Base-by-base conservation (phyloP, 2,113 vertebrate species). In the Alligator mississippiensis region DNA sequence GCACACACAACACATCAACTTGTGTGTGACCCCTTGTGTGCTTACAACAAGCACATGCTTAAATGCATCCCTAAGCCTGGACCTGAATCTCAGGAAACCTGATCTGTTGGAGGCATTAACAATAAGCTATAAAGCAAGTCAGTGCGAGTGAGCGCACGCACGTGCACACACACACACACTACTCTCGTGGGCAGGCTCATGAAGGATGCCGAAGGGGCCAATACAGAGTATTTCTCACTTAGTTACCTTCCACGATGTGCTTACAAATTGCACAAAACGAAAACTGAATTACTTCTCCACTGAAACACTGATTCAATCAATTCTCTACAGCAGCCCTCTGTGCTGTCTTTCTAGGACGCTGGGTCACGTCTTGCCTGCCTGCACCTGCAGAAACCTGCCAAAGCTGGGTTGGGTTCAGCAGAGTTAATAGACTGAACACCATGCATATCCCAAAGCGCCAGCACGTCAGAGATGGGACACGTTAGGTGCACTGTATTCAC, bases 71-170 rank as follows among this genome's bases (percentile, higher is more conserved):
- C 83, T 89, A 90, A 85, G 19, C 25, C 47, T 85, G 38, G 21
- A 21, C 2, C 68, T 11, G 84, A 94, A 92, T 47, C 93, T 90
- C 90, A 75, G 80, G 47, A 47, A 78, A 68, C 68, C 72, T 64
- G 4, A 3, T 89, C 82, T 94, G 82, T 90, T 94, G 92, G 80
- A 92, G 15, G 81, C 77, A 87, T 8, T 59, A 82, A 47, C 27
- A n/a, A 81, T 70, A 77, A 64, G 68, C 47, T 85, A 83, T 55
- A 82, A 76, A 88, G n/a, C 85, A 82, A 85, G 61, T 68, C 80
- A 78, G 77, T 15, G 47, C 9, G 47, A 47, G 47, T 47, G 47
- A 38, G 38, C 54, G 47, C 75, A 60, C 70, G 30, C 84, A 6
- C 10, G 62, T n/a, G 80, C 28, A 82, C 2, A 17, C 8, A 80